Evolutionary conservation across 92 coral and sea anemone genomes (phyloP).

Genomic region (Palythoa grandis): DNA sequence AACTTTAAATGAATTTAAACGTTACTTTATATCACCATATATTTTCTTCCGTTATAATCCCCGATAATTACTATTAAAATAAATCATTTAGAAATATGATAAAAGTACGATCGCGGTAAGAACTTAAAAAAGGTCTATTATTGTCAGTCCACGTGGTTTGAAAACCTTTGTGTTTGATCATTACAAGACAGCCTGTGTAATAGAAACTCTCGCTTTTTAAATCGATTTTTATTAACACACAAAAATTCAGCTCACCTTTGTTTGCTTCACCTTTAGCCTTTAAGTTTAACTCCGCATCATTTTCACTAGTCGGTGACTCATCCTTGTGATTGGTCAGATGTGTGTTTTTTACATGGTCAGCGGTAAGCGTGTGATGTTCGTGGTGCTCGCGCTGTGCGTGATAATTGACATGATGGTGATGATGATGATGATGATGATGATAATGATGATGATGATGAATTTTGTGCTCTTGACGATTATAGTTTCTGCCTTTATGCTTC

Average conservation of each 20-base stretch:
- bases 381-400: conserved; percentile 8
- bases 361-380: neutral
- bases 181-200: too few relatives aligned
- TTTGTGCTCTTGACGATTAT: neutral
- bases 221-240: too few relatives aligned
- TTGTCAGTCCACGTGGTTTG: too few relatives aligned
- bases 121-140: too few relatives aligned
- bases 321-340: conserved; percentile 3
- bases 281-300: neutral
- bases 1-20: too few relatives aligned
- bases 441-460: conserved; percentile 30
- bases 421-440: conserved; percentile 35
- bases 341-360: neutral
- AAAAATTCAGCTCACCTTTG: neutral
- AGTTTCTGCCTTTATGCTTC: neutral
- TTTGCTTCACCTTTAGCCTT: neutral
- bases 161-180: too few relatives aligned
- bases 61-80: too few relatives aligned
- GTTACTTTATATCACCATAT: too few relatives aligned
- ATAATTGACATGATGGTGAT: conserved; percentile 15
- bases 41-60: too few relatives aligned
- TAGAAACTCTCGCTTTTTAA: too few relatives aligned
- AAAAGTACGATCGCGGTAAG: too few relatives aligned
- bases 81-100: too few relatives aligned
- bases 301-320: neutral